Evolutionary conservation across 2,888 invertebrate genomes (phyloP).

Genomic region (Exephanes ischioxanthus): DNA sequence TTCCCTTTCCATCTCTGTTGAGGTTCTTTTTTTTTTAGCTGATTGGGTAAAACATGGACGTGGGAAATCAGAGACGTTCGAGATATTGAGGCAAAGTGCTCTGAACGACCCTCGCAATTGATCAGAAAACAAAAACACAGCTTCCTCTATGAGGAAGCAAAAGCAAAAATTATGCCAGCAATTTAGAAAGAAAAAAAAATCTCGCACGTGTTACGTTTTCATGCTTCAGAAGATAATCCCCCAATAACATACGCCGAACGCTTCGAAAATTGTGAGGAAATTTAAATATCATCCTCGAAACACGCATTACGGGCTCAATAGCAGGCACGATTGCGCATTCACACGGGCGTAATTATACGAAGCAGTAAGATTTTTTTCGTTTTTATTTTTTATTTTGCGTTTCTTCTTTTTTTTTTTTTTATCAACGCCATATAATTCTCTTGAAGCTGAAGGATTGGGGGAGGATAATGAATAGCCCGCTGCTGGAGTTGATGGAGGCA

Average conservation of each 20-base stretch:
- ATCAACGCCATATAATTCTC: conserved; percentile 29
- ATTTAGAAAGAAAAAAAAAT: background rate
- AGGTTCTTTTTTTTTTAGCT: background rate
- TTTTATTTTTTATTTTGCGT: too few species aligned
- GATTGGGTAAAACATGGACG: background rate
- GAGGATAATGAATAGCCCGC: conserved; percentile 40
- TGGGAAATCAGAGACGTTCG: background rate
- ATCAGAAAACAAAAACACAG: background rate
- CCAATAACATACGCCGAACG: background rate
- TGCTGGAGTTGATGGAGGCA: conserved; percentile 23
- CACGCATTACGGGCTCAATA: background rate
- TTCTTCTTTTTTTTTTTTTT: background rate
- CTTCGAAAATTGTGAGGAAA: background rate
- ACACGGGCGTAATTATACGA: conserved; percentile 33
- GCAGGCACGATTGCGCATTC: conserved; percentile 30
- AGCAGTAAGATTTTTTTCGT: background rate
- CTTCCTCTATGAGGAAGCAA: too few species aligned
- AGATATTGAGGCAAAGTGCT: background rate
- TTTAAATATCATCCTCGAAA: background rate
- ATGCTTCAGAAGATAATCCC: background rate
- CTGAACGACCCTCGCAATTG: background rate
- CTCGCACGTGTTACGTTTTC: background rate
- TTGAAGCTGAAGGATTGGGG: conserved; percentile 35
- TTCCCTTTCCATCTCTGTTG: background rate
- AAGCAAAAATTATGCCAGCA: background rate